phyloP scores from a whole-genome alignment of 2,113 vertebrate genomes.

The Vulpes vulpes region DNA sequence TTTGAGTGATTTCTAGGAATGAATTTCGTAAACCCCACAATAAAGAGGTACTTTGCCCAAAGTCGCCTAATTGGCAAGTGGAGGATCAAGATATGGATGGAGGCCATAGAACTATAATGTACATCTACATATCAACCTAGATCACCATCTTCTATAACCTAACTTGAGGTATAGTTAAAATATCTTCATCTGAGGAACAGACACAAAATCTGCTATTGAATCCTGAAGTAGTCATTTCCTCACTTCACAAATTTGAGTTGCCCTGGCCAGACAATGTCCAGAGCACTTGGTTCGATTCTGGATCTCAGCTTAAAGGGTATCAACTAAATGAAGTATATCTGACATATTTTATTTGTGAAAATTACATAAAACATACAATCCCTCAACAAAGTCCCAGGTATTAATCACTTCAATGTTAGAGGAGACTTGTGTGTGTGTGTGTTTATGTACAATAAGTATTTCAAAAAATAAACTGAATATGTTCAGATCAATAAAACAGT shows the following conservation, averaged over 20 bases:
- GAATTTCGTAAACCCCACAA: constrained; percentile 26
- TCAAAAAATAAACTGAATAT: neutral
- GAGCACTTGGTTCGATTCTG: neutral
- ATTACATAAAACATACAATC: neutral
- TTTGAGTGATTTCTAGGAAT: constrained; percentile 27
- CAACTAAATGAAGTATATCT: neutral
- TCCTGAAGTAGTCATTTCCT: neutral
- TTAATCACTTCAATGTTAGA: neutral
- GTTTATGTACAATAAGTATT: neutral
- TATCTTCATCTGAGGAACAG: neutral
- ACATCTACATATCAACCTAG: neutral
- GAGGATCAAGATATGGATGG: neutral
- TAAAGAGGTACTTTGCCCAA: neutral
- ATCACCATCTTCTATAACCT: neutral
- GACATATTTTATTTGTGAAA: neutral
- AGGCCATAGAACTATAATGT: neutral
- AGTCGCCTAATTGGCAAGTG: neutral
- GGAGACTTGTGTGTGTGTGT: neutral
- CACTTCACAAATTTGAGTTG: neutral
- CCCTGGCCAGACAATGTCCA: neutral
- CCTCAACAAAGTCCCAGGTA: neutral
- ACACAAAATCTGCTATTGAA: neutral
- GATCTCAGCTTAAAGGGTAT: neutral
- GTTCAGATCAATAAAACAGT: neutral
- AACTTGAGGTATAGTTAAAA: neutral